These are phyloP conservation scores for Asbolus verrucosus DNA, from an alignment of 1,140 invertebrate species.

Conservation along the genomic window DNA sequence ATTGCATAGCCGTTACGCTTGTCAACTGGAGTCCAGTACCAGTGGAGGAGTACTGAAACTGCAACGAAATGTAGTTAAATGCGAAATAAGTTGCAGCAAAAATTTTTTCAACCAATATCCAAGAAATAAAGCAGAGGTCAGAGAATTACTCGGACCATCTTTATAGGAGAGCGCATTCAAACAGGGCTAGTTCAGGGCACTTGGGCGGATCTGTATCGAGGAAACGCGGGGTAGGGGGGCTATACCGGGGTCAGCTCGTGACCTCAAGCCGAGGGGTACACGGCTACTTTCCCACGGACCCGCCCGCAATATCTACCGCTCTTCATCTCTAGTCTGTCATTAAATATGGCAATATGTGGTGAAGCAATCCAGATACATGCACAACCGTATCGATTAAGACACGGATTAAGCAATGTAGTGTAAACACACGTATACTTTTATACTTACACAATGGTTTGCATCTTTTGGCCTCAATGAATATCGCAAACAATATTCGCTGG, in stretches of 20 bases:
- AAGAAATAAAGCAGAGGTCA: slow-evolving; percentile 30
- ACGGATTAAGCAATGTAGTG: slow-evolving; percentile 55
- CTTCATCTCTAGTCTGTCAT: slow-evolving; percentile 66
- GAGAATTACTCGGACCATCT: slow-evolving; percentile 33
- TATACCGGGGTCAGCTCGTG: slow-evolving; percentile 64
- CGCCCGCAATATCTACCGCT: slow-evolving; percentile 66
- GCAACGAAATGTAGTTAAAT: too few species aligned
- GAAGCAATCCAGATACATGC: slow-evolving; percentile 62
- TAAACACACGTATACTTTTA: slow-evolving; percentile 38
- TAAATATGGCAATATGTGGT: slow-evolving; percentile 66
- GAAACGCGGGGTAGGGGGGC: slow-evolving; percentile 53
- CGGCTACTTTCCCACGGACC: slow-evolving; percentile 66
- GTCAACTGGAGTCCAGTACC: too few species aligned
- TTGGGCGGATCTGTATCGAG: slow-evolving; percentile 63
- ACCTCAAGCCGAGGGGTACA: slow-evolving; percentile 66
- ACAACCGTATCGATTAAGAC: slow-evolving; percentile 61
- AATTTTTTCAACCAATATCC: slow-evolving; percentile 11
- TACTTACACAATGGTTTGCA: slow-evolving; percentile 5
- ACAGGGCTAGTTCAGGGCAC: slow-evolving; percentile 60
- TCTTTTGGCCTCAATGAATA: not conserved
- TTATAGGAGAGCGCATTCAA: slow-evolving; percentile 31
- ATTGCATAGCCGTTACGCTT: too few species aligned
- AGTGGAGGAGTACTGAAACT: too few species aligned
- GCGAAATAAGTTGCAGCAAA: too few species aligned
- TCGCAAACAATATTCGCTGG: not conserved